Evolutionary conservation across 2,797 vertebrate species (phyloP).

Genomic region (Toxotes lorentzi): DNA sequence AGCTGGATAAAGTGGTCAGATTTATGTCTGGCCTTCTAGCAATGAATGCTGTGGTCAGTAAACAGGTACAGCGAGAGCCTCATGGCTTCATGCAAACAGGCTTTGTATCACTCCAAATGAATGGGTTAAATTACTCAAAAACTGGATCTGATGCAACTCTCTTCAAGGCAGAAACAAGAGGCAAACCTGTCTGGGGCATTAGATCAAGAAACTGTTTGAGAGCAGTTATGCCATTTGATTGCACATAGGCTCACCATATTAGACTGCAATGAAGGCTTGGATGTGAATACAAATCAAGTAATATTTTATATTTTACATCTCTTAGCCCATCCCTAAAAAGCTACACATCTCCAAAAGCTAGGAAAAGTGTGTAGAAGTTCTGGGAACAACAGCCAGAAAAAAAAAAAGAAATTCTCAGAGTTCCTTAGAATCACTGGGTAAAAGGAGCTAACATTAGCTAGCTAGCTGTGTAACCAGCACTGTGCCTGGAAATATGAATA

Average conservation of each 20-base stretch:
- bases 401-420: neutral
- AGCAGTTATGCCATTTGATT: neutral
- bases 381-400: slow-evolving; percentile 18
- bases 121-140: slow-evolving; percentile 4
- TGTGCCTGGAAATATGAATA: slow-evolving; percentile 30
- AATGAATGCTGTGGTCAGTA: slow-evolving; percentile 6
- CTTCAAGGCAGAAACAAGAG: neutral
- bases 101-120: slow-evolving; percentile 20
- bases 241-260: neutral
- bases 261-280: neutral
- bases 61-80: slow-evolving; percentile 11
- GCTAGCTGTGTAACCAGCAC: slow-evolving; percentile 1
- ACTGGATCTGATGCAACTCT: neutral
- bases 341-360: neutral
- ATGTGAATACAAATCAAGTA: neutral
- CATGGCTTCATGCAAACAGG: slow-evolving; percentile 2
- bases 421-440: slow-evolving; percentile 1
- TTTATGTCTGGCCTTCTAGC: slow-evolving; percentile 47
- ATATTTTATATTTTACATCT: neutral
- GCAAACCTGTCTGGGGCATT: neutral
- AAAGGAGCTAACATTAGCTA: slow-evolving; percentile 6
- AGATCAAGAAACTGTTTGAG: neutral
- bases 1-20: slow-evolving; percentile 39
- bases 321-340: neutral
- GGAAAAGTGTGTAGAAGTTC: neutral